These are phyloP conservation scores for Brachymystax lenok DNA, from an alignment of 2,797 vertebrate species.

Conservation along the genomic window DNA sequence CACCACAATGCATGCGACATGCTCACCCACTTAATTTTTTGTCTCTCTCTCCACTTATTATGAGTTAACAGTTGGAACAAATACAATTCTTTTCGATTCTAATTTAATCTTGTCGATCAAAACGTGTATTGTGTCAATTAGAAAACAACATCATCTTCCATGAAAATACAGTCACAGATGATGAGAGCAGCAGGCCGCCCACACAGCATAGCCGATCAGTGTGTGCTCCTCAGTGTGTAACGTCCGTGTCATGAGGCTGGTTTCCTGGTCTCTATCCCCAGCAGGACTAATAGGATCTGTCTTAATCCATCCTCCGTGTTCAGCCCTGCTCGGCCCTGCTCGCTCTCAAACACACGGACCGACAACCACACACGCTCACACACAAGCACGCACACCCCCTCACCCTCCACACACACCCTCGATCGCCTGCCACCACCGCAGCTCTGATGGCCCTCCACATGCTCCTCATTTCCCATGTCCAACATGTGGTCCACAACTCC, in stretches of 20 bases:
- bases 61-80: too few relatives aligned
- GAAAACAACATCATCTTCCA: too few relatives aligned
- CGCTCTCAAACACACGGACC: background rate
- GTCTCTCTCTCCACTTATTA: too few relatives aligned
- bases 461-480: background rate
- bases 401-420: background rate
- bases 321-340: background rate
- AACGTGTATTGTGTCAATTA: too few relatives aligned
- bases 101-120: too few relatives aligned
- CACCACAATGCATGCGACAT: too few relatives aligned
- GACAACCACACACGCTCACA: background rate
- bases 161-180: too few relatives aligned
- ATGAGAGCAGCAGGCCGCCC: too few relatives aligned
- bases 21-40: too few relatives aligned
- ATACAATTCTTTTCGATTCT: too few relatives aligned
- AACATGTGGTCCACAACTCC: background rate
- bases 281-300: constrained; percentile 57
- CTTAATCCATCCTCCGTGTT: constrained; percentile 67
- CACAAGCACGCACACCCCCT: background rate
- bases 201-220: too few relatives aligned
- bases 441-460: background rate
- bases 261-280: constrained; percentile 68
- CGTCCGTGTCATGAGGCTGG: constrained; percentile 33
- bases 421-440: background rate
- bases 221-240: too few relatives aligned